Evolutionary conservation across 2,888 invertebrate genomes (phyloP).

Genomic region (Apomyelois bistriatella): DNA sequence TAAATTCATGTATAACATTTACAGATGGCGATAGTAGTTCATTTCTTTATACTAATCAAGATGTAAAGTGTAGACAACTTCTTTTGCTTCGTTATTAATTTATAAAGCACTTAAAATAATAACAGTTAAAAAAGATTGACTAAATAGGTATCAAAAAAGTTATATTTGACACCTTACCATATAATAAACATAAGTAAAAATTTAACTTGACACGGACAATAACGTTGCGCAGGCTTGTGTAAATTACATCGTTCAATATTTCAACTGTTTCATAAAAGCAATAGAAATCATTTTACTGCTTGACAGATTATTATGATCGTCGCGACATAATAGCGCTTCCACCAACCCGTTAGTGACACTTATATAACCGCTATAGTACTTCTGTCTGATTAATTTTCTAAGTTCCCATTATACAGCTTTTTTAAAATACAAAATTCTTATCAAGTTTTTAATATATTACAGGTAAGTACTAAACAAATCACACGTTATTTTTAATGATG

Average conservation of each 20-base stretch:
- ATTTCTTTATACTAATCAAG: not conserved
- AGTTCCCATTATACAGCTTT: constrained; percentile 6
- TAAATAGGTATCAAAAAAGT: no score
- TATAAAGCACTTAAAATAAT: no score
- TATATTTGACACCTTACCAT: not conserved
- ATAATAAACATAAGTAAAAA: not conserved
- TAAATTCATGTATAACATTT: not conserved
- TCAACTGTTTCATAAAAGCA: constrained; percentile 2
- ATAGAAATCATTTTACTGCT: constrained; percentile 5
- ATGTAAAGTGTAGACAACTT: no score
- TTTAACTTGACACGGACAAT: not conserved
- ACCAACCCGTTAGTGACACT: constrained; percentile 5
- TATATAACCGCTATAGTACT: not conserved
- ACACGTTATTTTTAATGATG: no score
- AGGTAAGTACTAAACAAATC: no score
- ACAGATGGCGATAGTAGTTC: not conserved
- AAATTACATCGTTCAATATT: not conserved
- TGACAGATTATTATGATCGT: constrained; percentile 10
- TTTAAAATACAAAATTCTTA: no score
- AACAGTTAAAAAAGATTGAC: no score
- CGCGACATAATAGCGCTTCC: not conserved
- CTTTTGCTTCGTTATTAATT: no score
- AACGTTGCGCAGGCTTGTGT: not conserved
- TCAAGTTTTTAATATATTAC: no score
- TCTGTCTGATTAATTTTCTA: constrained; percentile 4